Conservation (phyloP, 2,113 vertebrate genomes). For the Triplophysa siluroides region DNA sequence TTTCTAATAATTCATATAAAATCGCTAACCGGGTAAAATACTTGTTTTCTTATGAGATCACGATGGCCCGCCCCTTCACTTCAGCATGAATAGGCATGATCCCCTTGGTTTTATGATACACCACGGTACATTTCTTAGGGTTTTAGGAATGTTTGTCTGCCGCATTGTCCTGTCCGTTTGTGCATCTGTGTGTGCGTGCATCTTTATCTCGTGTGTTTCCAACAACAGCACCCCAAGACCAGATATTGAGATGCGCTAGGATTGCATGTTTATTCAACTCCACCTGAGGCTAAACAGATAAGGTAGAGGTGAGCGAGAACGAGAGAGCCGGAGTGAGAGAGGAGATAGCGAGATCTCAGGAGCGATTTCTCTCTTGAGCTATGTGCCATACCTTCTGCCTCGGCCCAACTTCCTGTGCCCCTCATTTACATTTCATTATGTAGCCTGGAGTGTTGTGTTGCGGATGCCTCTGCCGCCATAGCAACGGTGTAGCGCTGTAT, state of each 20-base stretch:
- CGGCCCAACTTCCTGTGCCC: slow-evolving; percentile 39
- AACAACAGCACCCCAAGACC: slow-evolving; percentile 26
- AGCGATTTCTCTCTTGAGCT: slow-evolving; percentile 33
- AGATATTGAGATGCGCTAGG: slow-evolving; percentile 25
- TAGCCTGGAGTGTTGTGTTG: slow-evolving; percentile 43
- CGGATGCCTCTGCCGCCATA: slow-evolving; percentile 45
- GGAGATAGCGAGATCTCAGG: slow-evolving; percentile 26
- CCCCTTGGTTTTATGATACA: too few relatives aligned
- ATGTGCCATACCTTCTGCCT: slow-evolving; percentile 19
- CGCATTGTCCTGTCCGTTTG: neutral
- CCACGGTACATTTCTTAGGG: too few relatives aligned
- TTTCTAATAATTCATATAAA: too few relatives aligned
- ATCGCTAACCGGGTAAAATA: too few relatives aligned
- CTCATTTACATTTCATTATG: slow-evolving; percentile 36
- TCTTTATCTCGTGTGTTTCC: neutral
- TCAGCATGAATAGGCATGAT: too few relatives aligned
- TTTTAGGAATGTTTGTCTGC: too few relatives aligned
- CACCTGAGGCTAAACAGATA: slow-evolving; percentile 35
- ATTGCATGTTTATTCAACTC: slow-evolving; percentile 48
- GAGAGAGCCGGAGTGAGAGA: slow-evolving; percentile 11
- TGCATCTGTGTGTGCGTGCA: neutral
- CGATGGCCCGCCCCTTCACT: too few relatives aligned
- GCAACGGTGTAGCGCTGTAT: slow-evolving; percentile 31
- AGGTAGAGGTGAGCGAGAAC: slow-evolving; percentile 10
- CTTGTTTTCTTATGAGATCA: too few relatives aligned